Percentiles rank a stretch among this genome's conserved stretches.
These are phyloP conservation scores for Ichneumon xanthorius DNA, from an alignment of 2,888 invertebrate species.

Conservation along the genomic window DNA sequence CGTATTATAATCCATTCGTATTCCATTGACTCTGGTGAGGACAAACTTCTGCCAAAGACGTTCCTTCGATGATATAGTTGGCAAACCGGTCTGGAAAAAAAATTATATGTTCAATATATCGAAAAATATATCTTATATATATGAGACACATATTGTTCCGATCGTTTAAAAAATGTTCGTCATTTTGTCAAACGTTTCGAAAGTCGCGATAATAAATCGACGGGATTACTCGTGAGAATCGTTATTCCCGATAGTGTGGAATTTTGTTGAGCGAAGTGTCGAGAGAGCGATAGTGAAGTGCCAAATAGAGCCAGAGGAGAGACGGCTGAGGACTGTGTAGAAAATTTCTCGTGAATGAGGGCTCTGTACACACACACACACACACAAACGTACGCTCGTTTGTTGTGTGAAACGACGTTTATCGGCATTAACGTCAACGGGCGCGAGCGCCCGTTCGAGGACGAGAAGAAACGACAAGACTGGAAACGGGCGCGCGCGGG, in stretches of 20 bases:
- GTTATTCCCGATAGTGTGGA: conserved; percentile 3
- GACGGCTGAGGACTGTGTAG: conserved; percentile 16
- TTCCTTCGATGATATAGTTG: neutral
- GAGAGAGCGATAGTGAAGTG: conserved; percentile 21
- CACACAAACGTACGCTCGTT: conserved; percentile 64
- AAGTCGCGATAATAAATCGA: conserved; percentile 22
- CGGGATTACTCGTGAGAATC: conserved; percentile 13
- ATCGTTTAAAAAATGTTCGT: neutral
- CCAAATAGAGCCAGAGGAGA: neutral
- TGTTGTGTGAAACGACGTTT: conserved; percentile 78
- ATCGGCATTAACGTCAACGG: conserved; percentile 78
- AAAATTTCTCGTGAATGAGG: conserved; percentile 41
- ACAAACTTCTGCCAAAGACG: conserved; percentile 22
- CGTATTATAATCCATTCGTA: conserved; percentile 13
- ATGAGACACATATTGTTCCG: too few species aligned
- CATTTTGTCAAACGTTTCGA: neutral
- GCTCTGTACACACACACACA: conserved; percentile 1
- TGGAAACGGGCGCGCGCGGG: conserved; percentile 64
- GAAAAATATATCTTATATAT: too few species aligned
- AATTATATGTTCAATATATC: too few species aligned
- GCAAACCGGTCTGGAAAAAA: neutral
- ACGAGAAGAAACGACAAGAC: conserved; percentile 48
- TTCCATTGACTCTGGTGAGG: neutral
- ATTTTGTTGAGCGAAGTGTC: conserved; percentile 24
- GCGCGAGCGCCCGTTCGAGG: conserved; percentile 44